Evolutionary conservation across 2,113 vertebrate genomes (phyloP).

Genomic region (Merops nubicus): DNA sequence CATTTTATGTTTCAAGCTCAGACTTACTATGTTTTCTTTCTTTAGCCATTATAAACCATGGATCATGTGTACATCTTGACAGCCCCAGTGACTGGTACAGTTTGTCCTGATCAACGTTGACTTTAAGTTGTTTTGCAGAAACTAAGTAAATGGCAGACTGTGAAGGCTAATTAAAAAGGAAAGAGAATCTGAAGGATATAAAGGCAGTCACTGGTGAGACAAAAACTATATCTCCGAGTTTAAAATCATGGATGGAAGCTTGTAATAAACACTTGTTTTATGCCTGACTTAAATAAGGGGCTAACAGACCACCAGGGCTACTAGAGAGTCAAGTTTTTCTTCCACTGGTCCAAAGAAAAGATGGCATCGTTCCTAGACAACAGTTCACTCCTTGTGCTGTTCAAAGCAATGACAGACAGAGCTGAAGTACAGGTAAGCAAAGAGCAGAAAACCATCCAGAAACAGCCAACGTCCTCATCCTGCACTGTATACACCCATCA

Average conservation of each 20-base stretch:
- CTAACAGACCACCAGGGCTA: slow-evolving; percentile 12
- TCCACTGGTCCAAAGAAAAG: background rate
- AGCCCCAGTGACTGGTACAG: background rate
- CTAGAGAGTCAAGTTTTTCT: background rate
- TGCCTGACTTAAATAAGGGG: background rate
- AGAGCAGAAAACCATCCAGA: background rate
- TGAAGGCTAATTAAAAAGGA: slow-evolving; percentile 39
- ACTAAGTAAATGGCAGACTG: slow-evolving; percentile 38
- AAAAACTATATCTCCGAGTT: background rate
- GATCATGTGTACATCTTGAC: slow-evolving; percentile 15
- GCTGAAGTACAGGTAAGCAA: background rate
- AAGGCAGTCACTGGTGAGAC: background rate
- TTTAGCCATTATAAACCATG: background rate
- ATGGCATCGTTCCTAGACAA: background rate
- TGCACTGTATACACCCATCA: background rate
- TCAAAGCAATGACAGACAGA: background rate
- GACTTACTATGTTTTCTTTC: background rate
- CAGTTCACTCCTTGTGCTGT: background rate
- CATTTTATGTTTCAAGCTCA: background rate
- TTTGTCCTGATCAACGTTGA: background rate
- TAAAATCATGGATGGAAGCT: background rate
- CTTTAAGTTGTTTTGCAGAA: slow-evolving; percentile 7
- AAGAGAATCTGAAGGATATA: background rate
- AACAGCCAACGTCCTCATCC: background rate
- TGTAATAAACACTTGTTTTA: slow-evolving; percentile 30